Evolutionary conservation across 2,113 vertebrate species (phyloP).

Genomic region (Notarius lentiginosus): DNA sequence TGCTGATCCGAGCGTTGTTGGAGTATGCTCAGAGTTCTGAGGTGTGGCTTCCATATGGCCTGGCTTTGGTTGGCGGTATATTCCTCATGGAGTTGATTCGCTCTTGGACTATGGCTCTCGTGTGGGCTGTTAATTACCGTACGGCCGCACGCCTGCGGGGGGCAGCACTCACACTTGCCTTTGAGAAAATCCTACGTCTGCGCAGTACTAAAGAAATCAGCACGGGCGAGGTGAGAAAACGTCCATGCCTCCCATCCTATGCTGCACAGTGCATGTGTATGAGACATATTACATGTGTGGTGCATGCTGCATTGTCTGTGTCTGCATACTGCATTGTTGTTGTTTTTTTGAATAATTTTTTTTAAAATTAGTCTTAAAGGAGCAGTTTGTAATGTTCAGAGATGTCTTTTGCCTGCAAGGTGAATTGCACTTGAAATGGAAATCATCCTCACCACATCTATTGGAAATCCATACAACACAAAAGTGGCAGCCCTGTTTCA

Average conservation of each 20-base stretch:
- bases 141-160: conserved; percentile 77
- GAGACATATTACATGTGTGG: not conserved
- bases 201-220: conserved; percentile 76
- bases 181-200: conserved; percentile 75
- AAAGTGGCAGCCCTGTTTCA: not conserved
- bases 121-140: conserved; percentile 80
- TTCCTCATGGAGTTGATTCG: conserved; percentile 74
- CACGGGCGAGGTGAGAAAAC: conserved; percentile 72
- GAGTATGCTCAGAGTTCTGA: conserved; percentile 73
- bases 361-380: not conserved
- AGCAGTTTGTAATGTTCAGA: not conserved
- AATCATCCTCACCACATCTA: not conserved
- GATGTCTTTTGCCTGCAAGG: not conserved
- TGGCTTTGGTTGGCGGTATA: conserved; percentile 72
- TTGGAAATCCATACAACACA: not conserved
- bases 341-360: not conserved
- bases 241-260: not conserved
- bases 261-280: not conserved
- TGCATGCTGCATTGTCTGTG: not conserved
- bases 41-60: conserved; percentile 65
- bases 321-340: not conserved
- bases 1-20: conserved; percentile 74
- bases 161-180: conserved; percentile 75
- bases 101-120: conserved; percentile 77
- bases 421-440: not conserved